Percentiles rank a stretch among this genome's conserved stretches.
These are phyloP conservation scores for Lithobates pipiens DNA, from an alignment of 2,797 vertebrate genomes.

Conservation along the genomic window DNA sequence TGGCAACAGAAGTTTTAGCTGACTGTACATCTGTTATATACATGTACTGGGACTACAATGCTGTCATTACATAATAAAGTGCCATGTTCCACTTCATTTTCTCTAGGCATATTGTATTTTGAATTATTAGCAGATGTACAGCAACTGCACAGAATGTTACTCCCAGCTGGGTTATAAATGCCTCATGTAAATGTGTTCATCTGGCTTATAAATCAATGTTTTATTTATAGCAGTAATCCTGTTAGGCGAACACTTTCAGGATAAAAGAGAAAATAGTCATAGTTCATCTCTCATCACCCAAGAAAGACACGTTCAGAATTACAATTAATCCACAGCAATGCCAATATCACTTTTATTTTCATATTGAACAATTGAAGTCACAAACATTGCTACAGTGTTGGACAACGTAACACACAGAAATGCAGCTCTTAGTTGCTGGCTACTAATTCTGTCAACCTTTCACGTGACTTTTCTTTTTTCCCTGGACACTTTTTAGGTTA, in stretches of 20 bases:
- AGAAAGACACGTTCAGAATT: conserved; percentile 26
- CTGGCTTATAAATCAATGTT: conserved; percentile 45
- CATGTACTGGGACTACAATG: conserved; percentile 37
- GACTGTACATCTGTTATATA: conserved; percentile 42
- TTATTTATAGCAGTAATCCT: conserved; percentile 53
- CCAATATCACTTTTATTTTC: conserved; percentile 64
- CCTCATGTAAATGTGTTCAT: conserved; percentile 51
- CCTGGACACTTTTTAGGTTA: conserved; percentile 3
- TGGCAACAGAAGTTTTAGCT: conserved; percentile 15
- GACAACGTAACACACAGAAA: conserved; percentile 41
- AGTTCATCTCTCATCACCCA: conserved; percentile 31
- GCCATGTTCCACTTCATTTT: conserved; percentile 25
- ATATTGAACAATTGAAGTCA: conserved; percentile 64
- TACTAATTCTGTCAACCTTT: conserved; percentile 22
- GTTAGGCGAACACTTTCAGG: conserved; percentile 41
- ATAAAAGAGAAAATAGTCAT: neutral
- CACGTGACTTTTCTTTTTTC: neutral
- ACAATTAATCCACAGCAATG: conserved; percentile 24
- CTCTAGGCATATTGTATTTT: conserved; percentile 51
- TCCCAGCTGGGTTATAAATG: conserved; percentile 56
- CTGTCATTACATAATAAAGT: conserved; percentile 46
- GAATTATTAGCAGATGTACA: conserved; percentile 56
- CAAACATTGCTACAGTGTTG: conserved; percentile 53
- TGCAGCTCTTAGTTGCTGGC: conserved; percentile 1
- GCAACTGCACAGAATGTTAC: conserved; percentile 56